Base-by-base conservation (phyloP, 2,888 invertebrate species). In the Gastracanthus pulcherrimus region DNA sequence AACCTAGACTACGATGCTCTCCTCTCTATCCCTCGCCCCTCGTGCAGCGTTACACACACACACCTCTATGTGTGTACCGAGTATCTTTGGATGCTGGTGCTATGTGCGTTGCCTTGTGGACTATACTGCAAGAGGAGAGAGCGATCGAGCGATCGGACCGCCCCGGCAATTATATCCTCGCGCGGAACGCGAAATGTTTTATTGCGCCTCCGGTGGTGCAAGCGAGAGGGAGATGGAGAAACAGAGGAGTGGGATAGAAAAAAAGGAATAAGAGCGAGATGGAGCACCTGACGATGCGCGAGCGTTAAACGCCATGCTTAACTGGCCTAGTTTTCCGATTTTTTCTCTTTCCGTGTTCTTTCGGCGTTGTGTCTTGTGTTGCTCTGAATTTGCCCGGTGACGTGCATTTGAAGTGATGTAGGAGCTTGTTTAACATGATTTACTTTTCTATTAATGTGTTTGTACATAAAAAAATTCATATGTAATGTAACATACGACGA, bases 121-220 rank as follows among this genome's bases (percentile, higher is more conserved):
- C 67, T 83, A 83, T 74, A 77, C 79, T n/a, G n/a, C n/a, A 82
- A 83, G 69, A 60, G 80, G 71, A n/a, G 45, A 34, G 62, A n/a
- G 62, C 31, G 31, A 62, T 31, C 1, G 41, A 62, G 62, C 9
- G 62, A 85, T 86, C 87, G 87, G 84, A 86, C 89, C 87, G 86
- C 90, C 89, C 89, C 90, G 88, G 89, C 90, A 90, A 90, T 90
- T 90, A 90, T 89, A 89, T 88, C 88, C 88, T 89, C 76, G 60
- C 79, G 82, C 89, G 89, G 23, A 89, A 88, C 89, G 89, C 89
- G 89, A 90, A 89, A 90, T 90, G 90, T 89, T 90, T 90, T 90
- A 90, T 90, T 89, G 88, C 89, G 87, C 85, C 84, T 58, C 13
- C 58, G 58, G 45, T 64, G 23, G 31, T 26, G 31, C 34, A 16